These are phyloP conservation scores for Oreocharis arfaki DNA, from an alignment of 2,113 vertebrate species.

Conservation along the genomic window DNA sequence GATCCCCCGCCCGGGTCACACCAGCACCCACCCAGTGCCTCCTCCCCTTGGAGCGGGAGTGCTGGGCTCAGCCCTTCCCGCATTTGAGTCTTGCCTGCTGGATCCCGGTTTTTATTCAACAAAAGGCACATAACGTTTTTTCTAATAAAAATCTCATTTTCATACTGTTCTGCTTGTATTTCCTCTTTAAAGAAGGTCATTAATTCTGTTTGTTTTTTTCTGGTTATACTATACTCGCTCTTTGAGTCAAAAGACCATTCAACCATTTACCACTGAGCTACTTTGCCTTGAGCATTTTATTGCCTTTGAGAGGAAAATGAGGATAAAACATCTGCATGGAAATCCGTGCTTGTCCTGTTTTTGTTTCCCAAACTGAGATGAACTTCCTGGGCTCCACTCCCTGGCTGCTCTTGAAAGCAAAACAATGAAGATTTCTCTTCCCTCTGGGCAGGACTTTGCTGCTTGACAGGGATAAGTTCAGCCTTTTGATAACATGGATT, in stretches of 20 bases:
- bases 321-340: not conserved
- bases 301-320: not conserved
- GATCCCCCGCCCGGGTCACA: fast-evolving
- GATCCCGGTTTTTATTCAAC: not conserved
- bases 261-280: not conserved
- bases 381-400: not conserved
- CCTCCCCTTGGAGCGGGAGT: fast-evolving
- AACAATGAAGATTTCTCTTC: not conserved
- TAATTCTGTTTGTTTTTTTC: not conserved
- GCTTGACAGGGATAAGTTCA: not conserved
- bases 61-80: not conserved
- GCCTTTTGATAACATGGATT: not conserved
- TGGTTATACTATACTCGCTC: not conserved
- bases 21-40: fast-evolving
- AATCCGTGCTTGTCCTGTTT: not conserved
- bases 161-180: not conserved
- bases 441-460: not conserved
- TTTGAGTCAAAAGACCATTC: not conserved
- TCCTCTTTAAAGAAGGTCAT: not conserved
- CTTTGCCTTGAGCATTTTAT: not conserved
- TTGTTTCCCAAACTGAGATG: not conserved
- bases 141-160: not conserved
- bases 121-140: fast-evolving
- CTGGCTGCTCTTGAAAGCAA: not conserved
- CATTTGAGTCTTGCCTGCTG: not conserved